Conservation (phyloP, 2,888 invertebrate genomes). For the Cheilosia pagana region DNA sequence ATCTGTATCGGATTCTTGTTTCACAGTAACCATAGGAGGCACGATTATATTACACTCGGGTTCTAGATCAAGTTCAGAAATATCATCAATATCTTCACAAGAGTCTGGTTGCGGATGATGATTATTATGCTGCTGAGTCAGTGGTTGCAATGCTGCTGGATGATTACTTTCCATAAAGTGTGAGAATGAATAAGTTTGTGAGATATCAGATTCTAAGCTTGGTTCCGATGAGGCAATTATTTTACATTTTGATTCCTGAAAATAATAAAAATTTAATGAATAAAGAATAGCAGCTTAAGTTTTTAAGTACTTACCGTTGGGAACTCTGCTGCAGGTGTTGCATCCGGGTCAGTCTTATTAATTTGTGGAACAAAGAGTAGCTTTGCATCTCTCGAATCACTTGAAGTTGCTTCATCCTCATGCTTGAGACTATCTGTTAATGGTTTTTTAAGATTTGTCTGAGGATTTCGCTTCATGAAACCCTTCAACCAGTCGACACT, state of each 20-base stretch:
- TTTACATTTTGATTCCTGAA: conserved; percentile 39
- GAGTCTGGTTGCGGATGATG: conserved; percentile 3
- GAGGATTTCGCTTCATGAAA: conserved; percentile 59
- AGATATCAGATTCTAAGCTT: conserved; percentile 55
- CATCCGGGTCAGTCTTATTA: conserved; percentile 45
- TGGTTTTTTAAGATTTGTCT: conserved; percentile 55
- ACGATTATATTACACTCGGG: conserved; percentile 56
- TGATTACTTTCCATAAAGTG: conserved; percentile 58
- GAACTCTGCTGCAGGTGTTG: conserved; percentile 1
- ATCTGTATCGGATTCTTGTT: conserved; percentile 47
- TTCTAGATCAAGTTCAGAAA: conserved; percentile 43
- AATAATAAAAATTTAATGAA: not conserved
- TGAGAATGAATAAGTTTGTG: conserved; percentile 38
- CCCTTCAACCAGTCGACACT: conserved; percentile 60
- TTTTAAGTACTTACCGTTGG: conserved; percentile 24
- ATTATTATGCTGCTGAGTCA: conserved; percentile 1
- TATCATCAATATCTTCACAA: conserved; percentile 42
- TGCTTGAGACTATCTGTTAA: not conserved
- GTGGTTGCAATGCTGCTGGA: not conserved
- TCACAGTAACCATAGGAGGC: conserved; percentile 52
- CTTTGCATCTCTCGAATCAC: conserved; percentile 5
- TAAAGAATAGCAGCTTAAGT: not conserved
- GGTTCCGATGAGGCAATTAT: conserved; percentile 41
- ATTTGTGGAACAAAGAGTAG: conserved; percentile 16
- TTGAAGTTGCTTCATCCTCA: conserved; percentile 6